A percentile compares a stretch with the other conserved stretches of the same genome.
Evolutionary conservation across 2,888 invertebrate genomes (phyloP).

Genomic region (Cephus pulcher): DNA sequence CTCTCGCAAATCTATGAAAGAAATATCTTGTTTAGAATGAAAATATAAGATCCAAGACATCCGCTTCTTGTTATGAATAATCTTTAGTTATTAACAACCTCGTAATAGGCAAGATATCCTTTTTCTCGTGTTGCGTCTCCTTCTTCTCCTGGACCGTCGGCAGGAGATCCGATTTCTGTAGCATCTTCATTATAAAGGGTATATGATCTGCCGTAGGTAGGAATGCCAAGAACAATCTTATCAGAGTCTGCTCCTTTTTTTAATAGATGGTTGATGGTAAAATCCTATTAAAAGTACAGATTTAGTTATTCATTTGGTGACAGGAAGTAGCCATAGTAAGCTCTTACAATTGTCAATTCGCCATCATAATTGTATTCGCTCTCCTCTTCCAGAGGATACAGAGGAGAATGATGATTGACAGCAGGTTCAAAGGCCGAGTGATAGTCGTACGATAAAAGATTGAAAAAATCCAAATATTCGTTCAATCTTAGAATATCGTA

Average conservation of each 20-base stretch:
- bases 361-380: constrained; percentile 89
- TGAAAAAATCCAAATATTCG: constrained; percentile 93
- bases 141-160: constrained; percentile 91
- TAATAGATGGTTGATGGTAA: constrained; percentile 85
- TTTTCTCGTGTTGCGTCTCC: constrained; percentile 93
- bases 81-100: constrained; percentile 69
- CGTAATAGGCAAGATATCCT: constrained; percentile 93
- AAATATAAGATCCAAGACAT: not conserved
- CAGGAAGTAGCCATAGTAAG: not conserved
- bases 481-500: constrained; percentile 90
- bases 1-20: constrained; percentile 84
- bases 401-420: constrained; percentile 91
- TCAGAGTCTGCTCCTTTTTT: constrained; percentile 82
- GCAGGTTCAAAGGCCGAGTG: constrained; percentile 92
- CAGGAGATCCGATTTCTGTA: constrained; percentile 86
- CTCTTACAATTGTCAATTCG: constrained; percentile 88
- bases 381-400: constrained; percentile 84
- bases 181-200: constrained; percentile 89
- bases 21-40: not conserved
- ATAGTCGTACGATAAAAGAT: constrained; percentile 91
- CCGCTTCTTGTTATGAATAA: not conserved
- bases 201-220: constrained; percentile 91
- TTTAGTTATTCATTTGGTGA: not conserved
- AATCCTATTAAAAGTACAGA: constrained; percentile 73
- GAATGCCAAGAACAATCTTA: constrained; percentile 88